phyloP scores from a whole-genome alignment of 2,797 vertebrate species.

The Australoheros facetus region DNA sequence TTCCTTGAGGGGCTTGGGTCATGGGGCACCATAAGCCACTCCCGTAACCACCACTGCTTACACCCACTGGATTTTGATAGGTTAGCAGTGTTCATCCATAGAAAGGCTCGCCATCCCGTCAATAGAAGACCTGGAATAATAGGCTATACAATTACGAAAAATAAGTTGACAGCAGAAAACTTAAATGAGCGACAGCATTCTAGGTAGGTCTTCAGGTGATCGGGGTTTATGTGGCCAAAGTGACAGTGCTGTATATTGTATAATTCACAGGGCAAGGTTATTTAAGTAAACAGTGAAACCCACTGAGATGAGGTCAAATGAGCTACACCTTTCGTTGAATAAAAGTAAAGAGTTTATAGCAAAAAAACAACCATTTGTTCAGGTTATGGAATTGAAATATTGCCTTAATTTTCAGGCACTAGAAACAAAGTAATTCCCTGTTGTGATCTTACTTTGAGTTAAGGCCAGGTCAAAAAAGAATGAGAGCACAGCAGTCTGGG shows the following conservation, averaged over 20 bases:
- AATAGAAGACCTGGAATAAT: slow-evolving; percentile 37
- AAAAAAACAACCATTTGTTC: not conserved
- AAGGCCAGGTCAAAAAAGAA: slow-evolving; percentile 1
- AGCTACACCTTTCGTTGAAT: not conserved
- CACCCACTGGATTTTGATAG: slow-evolving; percentile 68
- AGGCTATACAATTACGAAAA: slow-evolving; percentile 27
- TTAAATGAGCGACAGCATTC: not conserved
- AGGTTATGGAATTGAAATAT: not conserved
- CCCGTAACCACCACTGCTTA: slow-evolving; percentile 46
- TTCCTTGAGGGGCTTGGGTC: slow-evolving; percentile 67
- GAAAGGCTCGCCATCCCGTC: slow-evolving; percentile 31
- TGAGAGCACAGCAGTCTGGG: not conserved
- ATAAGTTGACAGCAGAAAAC: slow-evolving; percentile 22
- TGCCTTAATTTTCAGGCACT: not conserved
- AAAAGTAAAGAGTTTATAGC: not conserved
- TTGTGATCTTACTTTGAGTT: slow-evolving; percentile 1
- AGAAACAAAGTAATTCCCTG: not conserved
- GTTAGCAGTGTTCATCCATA: slow-evolving; percentile 48
- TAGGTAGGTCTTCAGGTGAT: slow-evolving; percentile 25
- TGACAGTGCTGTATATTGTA: not conserved
- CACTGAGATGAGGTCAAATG: slow-evolving; percentile 4
- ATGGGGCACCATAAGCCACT: slow-evolving; percentile 69
- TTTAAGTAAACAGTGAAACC: slow-evolving; percentile 13
- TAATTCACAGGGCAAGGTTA: slow-evolving; percentile 1
- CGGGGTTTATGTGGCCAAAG: slow-evolving; percentile 12